Conservation (phyloP, 1,140 invertebrate genomes). For the Planococcus citri region DNA sequence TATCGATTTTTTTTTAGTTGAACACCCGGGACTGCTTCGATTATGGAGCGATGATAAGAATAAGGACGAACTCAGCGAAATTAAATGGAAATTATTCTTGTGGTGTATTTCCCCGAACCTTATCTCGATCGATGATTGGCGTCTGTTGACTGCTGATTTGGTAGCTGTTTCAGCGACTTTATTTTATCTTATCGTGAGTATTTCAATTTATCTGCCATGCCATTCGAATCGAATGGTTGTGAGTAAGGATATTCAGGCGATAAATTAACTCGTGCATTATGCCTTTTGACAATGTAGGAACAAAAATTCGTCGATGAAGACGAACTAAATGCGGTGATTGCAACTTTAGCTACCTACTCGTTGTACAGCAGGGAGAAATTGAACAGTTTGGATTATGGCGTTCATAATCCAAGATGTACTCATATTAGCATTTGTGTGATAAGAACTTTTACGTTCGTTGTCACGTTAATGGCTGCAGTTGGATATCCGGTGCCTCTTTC, state of each 20-base stretch:
- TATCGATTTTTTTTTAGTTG: constrained; percentile 8
- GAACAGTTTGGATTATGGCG: background rate
- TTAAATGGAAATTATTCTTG: constrained; percentile 10
- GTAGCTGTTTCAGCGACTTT: background rate
- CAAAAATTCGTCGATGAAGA: background rate
- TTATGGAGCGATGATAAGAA: constrained; percentile 16
- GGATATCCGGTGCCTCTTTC: constrained; percentile 8
- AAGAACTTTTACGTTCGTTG: background rate
- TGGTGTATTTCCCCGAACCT: background rate
- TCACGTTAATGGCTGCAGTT: background rate
- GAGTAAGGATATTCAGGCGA: too few relatives aligned
- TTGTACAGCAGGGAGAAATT: background rate
- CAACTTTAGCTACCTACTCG: background rate
- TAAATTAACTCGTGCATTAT: too few relatives aligned
- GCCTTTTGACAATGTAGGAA: background rate
- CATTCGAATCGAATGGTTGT: too few relatives aligned
- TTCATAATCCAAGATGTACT: background rate
- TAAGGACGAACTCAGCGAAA: background rate
- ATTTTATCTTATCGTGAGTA: background rate
- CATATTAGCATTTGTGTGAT: background rate
- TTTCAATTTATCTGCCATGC: too few relatives aligned
- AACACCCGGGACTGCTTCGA: background rate
- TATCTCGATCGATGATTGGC: background rate
- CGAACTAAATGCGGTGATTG: background rate
- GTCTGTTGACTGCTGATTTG: background rate